phyloP scores from a whole-genome alignment of 1,140 invertebrate species.

The Tribolium castaneum region DNA sequence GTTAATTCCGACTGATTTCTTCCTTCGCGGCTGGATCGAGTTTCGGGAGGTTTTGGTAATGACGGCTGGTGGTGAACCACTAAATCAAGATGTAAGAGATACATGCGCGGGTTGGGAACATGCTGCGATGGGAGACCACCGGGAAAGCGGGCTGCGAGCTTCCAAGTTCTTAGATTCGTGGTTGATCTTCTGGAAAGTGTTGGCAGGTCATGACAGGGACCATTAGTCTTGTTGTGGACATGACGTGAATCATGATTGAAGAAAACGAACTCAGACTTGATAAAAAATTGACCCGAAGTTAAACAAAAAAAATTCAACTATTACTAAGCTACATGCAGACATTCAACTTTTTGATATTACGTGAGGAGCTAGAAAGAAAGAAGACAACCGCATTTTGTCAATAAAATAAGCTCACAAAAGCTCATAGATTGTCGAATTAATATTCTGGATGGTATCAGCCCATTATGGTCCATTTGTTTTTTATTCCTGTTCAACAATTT shows the following conservation, averaged over 20 bases:
- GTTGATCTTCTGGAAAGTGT: constrained; percentile 20
- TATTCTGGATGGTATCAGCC: too few species aligned
- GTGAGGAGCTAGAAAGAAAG: too few species aligned
- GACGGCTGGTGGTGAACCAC: constrained; percentile 4
- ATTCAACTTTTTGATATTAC: too few species aligned
- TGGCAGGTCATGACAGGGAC: not conserved
- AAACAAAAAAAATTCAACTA: not conserved
- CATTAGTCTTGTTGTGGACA: constrained; percentile 9
- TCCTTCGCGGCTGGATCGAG: not conserved
- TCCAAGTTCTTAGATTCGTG: not conserved
- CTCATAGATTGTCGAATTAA: too few species aligned
- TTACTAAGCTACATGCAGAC: not conserved
- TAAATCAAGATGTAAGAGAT: constrained; percentile 39
- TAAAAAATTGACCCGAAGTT: not conserved
- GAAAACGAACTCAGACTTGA: not conserved
- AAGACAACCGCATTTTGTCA: too few species aligned
- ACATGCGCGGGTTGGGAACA: constrained; percentile 17
- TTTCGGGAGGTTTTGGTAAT: not conserved
- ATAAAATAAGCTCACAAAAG: too few species aligned
- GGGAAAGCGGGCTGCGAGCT: not conserved
- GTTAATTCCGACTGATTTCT: constrained; percentile 9
- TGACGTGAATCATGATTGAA: constrained; percentile 12
- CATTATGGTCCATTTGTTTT: too few species aligned
- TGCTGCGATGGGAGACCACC: constrained; percentile 23
- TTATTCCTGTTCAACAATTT: too few species aligned